phyloP scores from a whole-genome alignment of 2,797 vertebrate species.

The Acanthis flammea region DNA sequence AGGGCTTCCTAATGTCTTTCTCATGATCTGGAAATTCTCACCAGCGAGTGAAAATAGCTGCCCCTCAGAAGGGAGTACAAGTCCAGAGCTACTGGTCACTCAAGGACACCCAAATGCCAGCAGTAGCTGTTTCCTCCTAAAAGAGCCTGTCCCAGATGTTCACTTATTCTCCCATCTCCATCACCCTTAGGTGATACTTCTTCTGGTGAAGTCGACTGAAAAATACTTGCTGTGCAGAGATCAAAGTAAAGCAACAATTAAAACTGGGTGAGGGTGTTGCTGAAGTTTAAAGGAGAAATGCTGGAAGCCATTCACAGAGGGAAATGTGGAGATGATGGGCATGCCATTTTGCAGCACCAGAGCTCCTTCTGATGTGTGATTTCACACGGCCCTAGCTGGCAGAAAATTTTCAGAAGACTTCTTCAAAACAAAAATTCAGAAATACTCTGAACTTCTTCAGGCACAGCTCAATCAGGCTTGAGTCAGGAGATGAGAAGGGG shows the following conservation, averaged over 20 bases:
- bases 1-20: background rate
- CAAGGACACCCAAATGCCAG: background rate
- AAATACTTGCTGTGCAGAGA: conserved; percentile 12
- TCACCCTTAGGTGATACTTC: background rate
- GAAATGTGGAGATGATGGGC: background rate
- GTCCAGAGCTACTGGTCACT: background rate
- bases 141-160: background rate
- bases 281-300: background rate
- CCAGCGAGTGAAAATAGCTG: background rate
- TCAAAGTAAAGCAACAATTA: conserved; percentile 17
- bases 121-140: background rate
- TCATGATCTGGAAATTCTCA: background rate
- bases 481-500: background rate
- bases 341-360: background rate
- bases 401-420: background rate
- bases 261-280: background rate
- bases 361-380: background rate
- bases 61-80: background rate
- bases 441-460: background rate
- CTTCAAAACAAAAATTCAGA: background rate
- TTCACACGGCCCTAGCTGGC: background rate
- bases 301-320: background rate
- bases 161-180: background rate
- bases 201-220: background rate
- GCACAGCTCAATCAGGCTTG: background rate